Evolutionary conservation across 2,888 invertebrate genomes (phyloP), one percentile per base, ranked within the genome.

Genomic region (Troides oblongomaculatus): DNA sequence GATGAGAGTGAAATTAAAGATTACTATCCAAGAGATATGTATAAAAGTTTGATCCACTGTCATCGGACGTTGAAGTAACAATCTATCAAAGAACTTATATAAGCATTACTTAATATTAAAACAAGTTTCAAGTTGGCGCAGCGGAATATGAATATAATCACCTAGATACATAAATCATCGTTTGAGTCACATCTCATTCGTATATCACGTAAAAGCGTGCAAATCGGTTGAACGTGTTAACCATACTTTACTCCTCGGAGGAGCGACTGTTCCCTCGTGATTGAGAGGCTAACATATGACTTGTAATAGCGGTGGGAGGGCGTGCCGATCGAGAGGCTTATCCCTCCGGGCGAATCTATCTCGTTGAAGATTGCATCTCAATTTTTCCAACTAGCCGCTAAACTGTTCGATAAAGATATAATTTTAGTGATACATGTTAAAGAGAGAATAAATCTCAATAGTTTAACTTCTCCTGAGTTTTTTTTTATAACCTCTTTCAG

Each of bases 151-250:
- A 64, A 21, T 39, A 57, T 21, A 64, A 64, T 39, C 25, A 3
- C 14, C 21, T 21, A 10, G n/a, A 25, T 46, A 50, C 21, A 59
- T 68, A 63, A 63, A 68, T 63, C 58, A 68, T 58, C 58, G 58
- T 25, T 57, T 39, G 63, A 46, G 62, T 43, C 62, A 18, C 25
- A 39, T 43, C 62, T 36, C 21, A 62, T 61, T 60, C 56, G 67
- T 67, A 70, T 76, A 75, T 79, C 76, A 77, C 74, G 75, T 46
- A 14, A 73, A 69, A 75, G 82, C 82, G 76, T 78, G 80, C 81
- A 83, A 84, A 85, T 85, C 81, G 77, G 77, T 78, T 84, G 81
- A 85, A 85, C 78, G 79, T 79, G 83, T 80, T 74, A 76, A 78
- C 75, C 75, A 72, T 77, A 72, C 64, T 81, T 83, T 80, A 81